Evolutionary conservation across 2,113 vertebrate species (phyloP).

Genomic region (Stegostoma tigrinum): DNA sequence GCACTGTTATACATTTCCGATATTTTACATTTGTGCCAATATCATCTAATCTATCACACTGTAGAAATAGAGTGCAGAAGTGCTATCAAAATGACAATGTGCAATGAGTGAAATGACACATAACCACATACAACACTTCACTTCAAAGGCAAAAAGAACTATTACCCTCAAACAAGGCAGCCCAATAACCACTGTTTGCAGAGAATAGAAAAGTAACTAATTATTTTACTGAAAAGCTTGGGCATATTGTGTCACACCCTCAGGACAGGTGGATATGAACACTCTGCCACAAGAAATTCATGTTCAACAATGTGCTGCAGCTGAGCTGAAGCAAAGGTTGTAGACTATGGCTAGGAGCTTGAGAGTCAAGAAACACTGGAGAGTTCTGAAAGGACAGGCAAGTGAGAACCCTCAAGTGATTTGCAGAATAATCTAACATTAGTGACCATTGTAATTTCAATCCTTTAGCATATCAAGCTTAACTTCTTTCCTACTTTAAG

Average conservation of each 20-base stretch:
- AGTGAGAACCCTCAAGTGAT: too few relatives aligned
- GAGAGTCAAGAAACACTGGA: too few relatives aligned
- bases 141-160: not conserved
- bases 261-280: too few relatives aligned
- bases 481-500: too few relatives aligned
- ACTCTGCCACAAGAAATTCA: not conserved
- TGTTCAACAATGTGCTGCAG: not conserved
- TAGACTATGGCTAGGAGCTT: not conserved
- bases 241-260: too few relatives aligned
- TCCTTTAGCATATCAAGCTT: too few relatives aligned
- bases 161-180: not conserved
- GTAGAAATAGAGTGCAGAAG: not conserved
- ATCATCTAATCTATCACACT: not conserved
- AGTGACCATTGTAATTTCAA: too few relatives aligned
- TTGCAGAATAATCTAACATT: too few relatives aligned
- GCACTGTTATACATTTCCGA: not conserved
- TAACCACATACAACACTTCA: not conserved
- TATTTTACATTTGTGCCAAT: not conserved
- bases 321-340: not conserved
- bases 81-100: not conserved
- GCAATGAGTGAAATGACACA: not conserved
- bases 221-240: not conserved
- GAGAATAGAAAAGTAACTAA: not conserved
- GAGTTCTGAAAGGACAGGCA: too few relatives aligned
- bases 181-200: not conserved